phyloP scores from a whole-genome alignment of 1,140 invertebrate genomes.

The Aphaenogaster ashmeadi region DNA sequence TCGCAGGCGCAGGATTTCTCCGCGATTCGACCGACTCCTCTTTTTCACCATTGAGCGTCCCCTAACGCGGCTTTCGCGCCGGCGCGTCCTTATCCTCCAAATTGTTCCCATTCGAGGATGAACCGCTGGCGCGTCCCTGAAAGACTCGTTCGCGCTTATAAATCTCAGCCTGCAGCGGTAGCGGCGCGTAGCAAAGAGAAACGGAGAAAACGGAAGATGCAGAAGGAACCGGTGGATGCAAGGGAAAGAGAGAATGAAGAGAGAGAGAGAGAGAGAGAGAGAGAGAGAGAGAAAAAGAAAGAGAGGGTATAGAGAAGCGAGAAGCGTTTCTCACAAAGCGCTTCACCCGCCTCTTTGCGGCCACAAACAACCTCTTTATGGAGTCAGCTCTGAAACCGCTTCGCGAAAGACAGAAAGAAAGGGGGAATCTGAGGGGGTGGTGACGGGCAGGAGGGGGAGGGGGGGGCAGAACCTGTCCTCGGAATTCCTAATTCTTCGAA shows the following conservation, averaged over 20 bases:
- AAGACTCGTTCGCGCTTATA: slow-evolving; percentile 84
- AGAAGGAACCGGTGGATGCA: slow-evolving; percentile 47
- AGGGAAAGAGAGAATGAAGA: slow-evolving; percentile 53
- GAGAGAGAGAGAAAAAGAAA: slow-evolving; percentile 43
- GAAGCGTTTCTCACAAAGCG: slow-evolving; percentile 76
- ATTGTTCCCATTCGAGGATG: slow-evolving; percentile 84
- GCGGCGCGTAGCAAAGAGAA: slow-evolving; percentile 55
- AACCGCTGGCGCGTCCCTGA: slow-evolving; percentile 79
- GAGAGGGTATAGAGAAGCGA: slow-evolving; percentile 34
- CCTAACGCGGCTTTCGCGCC: slow-evolving; percentile 67
- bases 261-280: slow-evolving; percentile 30
- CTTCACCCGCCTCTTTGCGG: slow-evolving; percentile 69
- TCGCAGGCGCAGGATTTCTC: slow-evolving; percentile 58
- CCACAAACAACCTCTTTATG: slow-evolving; percentile 75
- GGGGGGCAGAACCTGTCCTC: slow-evolving; percentile 73
- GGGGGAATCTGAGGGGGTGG: not conserved
- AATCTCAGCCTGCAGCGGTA: slow-evolving; percentile 80
- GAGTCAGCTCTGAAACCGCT: slow-evolving; percentile 67
- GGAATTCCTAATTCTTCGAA: slow-evolving; percentile 88
- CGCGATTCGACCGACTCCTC: slow-evolving; percentile 36
- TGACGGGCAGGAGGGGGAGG: not conserved
- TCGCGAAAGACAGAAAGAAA: slow-evolving; percentile 63
- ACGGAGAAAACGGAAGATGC: slow-evolving; percentile 54
- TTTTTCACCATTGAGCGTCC: slow-evolving; percentile 11
- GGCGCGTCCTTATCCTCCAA: slow-evolving; percentile 79